Percentiles rank a stretch among this genome's conserved stretches.
These are phyloP conservation scores for Theocolax elegans DNA, from an alignment of 1,140 invertebrate species.

Conservation along the genomic window DNA sequence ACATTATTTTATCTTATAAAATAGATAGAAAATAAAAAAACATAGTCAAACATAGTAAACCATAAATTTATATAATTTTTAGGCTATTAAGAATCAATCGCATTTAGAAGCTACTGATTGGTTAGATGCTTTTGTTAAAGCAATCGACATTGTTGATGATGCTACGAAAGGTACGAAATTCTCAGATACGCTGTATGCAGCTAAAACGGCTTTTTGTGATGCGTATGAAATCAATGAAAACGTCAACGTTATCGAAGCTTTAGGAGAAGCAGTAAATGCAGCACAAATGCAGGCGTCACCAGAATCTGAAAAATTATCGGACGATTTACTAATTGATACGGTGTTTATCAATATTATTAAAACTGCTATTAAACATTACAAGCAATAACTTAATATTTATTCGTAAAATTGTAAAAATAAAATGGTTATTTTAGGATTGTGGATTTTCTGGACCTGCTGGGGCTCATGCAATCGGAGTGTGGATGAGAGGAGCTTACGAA, in stretches of 20 bases:
- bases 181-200: slow-evolving; percentile 2
- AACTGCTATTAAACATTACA: neutral
- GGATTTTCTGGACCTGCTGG: slow-evolving; percentile 69
- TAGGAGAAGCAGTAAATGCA: slow-evolving; percentile 66
- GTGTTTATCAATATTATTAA: slow-evolving; percentile 11
- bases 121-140: slow-evolving; percentile 56
- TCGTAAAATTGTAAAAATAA: neutral
- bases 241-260: slow-evolving; percentile 51
- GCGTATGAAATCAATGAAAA: neutral
- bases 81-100: slow-evolving; percentile 18
- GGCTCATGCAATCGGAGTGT: slow-evolving; percentile 71
- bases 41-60: neutral
- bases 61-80: neutral
- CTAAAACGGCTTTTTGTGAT: slow-evolving; percentile 13
- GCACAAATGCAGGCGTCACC: slow-evolving; percentile 64
- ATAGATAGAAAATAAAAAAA: neutral
- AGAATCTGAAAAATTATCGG: neutral
- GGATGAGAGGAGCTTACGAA: slow-evolving; percentile 70
- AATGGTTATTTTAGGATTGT: neutral
- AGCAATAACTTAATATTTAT: neutral
- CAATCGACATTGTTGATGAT: slow-evolving; percentile 37
- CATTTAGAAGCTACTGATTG: slow-evolving; percentile 50
- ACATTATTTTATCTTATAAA: too few species aligned
- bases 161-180: slow-evolving; percentile 10
- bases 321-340: slow-evolving; percentile 3